Percentiles rank a stretch among this genome's conserved stretches.
These are phyloP conservation scores for Channa striata DNA, from an alignment of 2,797 vertebrate species.

Conservation along the genomic window DNA sequence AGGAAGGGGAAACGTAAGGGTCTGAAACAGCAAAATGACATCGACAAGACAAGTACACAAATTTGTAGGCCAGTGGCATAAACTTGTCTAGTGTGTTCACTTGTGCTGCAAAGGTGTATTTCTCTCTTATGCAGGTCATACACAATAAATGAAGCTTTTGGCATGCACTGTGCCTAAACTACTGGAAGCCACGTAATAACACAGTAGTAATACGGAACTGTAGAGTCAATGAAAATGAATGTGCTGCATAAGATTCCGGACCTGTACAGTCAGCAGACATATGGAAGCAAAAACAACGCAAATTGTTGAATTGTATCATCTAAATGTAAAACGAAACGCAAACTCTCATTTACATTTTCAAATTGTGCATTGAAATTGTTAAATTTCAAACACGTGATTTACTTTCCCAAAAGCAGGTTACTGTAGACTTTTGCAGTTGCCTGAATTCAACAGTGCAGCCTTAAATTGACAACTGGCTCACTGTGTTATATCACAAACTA, in stretches of 20 bases:
- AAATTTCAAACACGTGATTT: neutral
- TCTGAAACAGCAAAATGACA: conserved; percentile 80
- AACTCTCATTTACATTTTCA: neutral
- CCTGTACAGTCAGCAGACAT: neutral
- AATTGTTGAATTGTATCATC: neutral
- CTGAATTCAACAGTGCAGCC: neutral
- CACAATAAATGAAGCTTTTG: neutral
- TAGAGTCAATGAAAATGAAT: conserved; percentile 1
- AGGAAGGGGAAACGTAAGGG: conserved; percentile 47
- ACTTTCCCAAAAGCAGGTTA: neutral
- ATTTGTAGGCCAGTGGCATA: conserved; percentile 53
- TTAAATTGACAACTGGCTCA: no score
- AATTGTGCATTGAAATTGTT: neutral
- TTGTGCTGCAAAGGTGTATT: conserved; percentile 16
- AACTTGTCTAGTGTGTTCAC: conserved; percentile 40
- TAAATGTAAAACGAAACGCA: neutral
- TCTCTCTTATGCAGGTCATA: neutral
- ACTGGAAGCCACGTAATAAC: neutral
- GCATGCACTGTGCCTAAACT: conserved; percentile 11
- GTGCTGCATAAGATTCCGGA: neutral
- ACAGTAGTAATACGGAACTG: neutral
- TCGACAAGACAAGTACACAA: conserved; percentile 76
- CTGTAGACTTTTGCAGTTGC: neutral
- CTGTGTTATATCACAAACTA: neutral
- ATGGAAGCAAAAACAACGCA: conserved; percentile 3